These are phyloP conservation scores for Megaceryle alcyon DNA, from an alignment of 2,797 vertebrate species.

Conservation along the genomic window DNA sequence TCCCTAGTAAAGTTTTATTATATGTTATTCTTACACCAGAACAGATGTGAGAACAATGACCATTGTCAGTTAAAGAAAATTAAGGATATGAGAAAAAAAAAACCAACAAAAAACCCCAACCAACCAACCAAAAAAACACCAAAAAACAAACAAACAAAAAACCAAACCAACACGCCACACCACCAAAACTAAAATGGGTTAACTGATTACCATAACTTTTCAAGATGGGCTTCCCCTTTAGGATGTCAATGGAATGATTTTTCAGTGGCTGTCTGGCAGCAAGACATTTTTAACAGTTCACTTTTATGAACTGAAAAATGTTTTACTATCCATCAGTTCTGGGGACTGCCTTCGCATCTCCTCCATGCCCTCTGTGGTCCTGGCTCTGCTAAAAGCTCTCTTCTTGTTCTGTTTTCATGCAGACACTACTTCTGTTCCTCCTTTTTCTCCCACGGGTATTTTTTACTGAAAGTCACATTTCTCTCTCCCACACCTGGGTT, in stretches of 20 bases:
- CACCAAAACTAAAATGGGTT: background rate
- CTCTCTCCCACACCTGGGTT: background rate
- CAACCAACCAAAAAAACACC: too few species aligned
- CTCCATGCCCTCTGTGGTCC: background rate
- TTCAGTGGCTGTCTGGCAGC: background rate
- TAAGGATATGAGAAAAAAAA: rapidly evolving
- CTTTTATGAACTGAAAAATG: background rate
- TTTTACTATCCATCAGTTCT: background rate
- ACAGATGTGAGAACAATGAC: background rate
- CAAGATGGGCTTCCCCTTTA: background rate
- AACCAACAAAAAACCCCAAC: too few species aligned
- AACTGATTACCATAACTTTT: background rate
- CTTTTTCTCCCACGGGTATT: background rate
- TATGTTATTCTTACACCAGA: background rate
- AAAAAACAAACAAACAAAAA: too few species aligned
- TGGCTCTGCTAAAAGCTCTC: background rate
- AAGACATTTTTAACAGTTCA: background rate
- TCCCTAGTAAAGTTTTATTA: background rate
- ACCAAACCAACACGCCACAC: too few species aligned
- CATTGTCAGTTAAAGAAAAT: background rate
- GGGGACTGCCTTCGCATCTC: background rate
- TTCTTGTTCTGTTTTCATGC: background rate
- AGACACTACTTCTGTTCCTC: background rate
- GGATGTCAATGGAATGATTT: background rate
- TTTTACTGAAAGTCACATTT: background rate